Evolutionary conservation across 37 sponge, comb jelly and placozoan species (phyloP).

Genomic region (Ianthella basta): DNA sequence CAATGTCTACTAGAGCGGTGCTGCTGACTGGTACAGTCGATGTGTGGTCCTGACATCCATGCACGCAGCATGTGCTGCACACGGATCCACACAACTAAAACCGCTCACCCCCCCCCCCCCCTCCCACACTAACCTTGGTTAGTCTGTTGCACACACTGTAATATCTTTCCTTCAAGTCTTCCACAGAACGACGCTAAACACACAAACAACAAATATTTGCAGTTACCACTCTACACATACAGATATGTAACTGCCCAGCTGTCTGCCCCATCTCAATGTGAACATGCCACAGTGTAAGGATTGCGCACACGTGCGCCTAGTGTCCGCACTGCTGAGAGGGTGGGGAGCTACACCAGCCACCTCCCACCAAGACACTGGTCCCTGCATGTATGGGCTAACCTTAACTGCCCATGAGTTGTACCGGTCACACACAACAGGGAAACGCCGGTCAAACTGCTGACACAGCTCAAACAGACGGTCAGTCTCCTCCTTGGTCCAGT

Average conservation of each 20-base stretch:
- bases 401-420: constrained; percentile 47
- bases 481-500: constrained; percentile 88
- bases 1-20: no score
- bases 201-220: background rate
- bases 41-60: no score
- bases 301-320: no score
- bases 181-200: constrained; percentile 69
- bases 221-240: background rate
- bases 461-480: constrained; percentile 87
- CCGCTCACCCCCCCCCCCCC: background rate
- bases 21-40: no score
- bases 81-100: background rate
- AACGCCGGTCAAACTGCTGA: constrained; percentile 78
- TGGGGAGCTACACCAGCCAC: no score
- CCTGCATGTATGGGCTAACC: background rate
- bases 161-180: constrained; percentile 92
- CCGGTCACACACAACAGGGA: constrained; percentile 73
- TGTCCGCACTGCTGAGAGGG: no score
- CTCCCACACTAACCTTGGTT: constrained; percentile 41
- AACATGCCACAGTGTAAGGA: no score
- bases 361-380: no score
- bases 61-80: no score
- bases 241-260: background rate
- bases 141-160: constrained; percentile 89
- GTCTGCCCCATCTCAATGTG: background rate